Base-by-base conservation (phyloP, 2,797 vertebrate species). In the Xiphorhynchus erythropygius region DNA sequence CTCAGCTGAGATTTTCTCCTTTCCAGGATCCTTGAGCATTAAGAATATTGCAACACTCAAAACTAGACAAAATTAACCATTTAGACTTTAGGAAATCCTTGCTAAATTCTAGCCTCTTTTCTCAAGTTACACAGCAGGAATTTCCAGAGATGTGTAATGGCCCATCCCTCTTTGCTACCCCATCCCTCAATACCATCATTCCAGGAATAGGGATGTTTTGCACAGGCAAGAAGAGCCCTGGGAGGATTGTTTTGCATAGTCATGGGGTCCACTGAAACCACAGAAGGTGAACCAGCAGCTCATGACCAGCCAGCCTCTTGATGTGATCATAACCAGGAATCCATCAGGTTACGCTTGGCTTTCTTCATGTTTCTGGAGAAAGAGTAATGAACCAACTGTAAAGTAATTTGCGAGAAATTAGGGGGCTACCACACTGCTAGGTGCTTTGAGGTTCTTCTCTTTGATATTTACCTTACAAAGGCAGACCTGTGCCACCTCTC, bases 261-360 rank as follows among this genome's bases (percentile, higher is more conserved):
- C 33, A 56, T 13, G 37, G 13, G 28, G 33, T 88, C 39, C 37
- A 19, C 44, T 71, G 55, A 88, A 84, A 69, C 35, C 22, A 25
- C 18, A 62, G 37, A 71, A 70, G 10, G 10, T 3, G 4, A 84
- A 25, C 28, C 19, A 69, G 19, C 16, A 73, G 35, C 35, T 59
- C 10, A 3, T 1, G 1, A 42, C 13, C 39, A 71, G 37, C 18
- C 35, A 85, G 13, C 8, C 18, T 15, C 35, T 81, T 33, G 14
- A 25, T 1, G 1, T 4, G n/a, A 41, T 60, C 1, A 0, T 22
- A 79, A 37, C 28, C 35, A 69, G 37, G 24, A 89, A 13, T 30
- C 13, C 2, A 0, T 55, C 53, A 57, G 22, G 17, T 46, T 78
- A 10, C 0, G 0, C 11, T 64, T 88, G 25, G 23, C 73, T 86